Evolutionary conservation across 2,888 invertebrate species (phyloP), one percentile per base, ranked within the genome.

Genomic region (Dinocampus coccinellae): DNA sequence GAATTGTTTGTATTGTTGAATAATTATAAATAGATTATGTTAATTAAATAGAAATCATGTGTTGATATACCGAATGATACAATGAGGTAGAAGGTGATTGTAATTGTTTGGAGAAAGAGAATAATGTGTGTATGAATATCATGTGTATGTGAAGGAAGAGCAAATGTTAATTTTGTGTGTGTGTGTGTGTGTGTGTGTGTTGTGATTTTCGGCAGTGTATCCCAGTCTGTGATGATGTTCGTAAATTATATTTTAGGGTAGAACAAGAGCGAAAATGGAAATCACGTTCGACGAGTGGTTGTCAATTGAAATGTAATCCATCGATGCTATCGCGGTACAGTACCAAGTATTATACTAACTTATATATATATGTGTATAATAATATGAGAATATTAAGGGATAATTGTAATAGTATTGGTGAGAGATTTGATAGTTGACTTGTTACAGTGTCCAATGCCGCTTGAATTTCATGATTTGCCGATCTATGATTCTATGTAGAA

Each of bases 371-470:
- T 42, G 58, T 61, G 47, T 53, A 70, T 68, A 53, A 36, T 69
- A 52, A 36, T 62, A 67, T 70, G 66, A 62, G 68, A 33, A 71
- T 61, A 22, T 33, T 53, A 10, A 24, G 39, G 33, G 20, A 57
- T 22, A 33, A 16, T 29, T n/a, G n/a, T n/a, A 20, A 16, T 60
- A 11, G 16, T 6, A 13, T 26, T n/a, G 33, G 62, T 52, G 52
- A 66, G 62, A 61, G 55, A 57, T 60, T 34, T 34, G 22, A 53
- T 60, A 84, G 84, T 85, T 86, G 82, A 86, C 84, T 85, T 85
- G 86, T 85, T 83, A 86, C 84, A 83, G 82, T 86, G 86, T 85
- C 85, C 83, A 82, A 84, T 80, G 81, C 83, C 83, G 80, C 76
- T 77, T 78, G 69, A 79, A 80, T 83, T 81, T 78, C 83, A 85